phyloP scores from a whole-genome alignment of 2,113 vertebrate genomes.

The Bettongia penicillata region DNA sequence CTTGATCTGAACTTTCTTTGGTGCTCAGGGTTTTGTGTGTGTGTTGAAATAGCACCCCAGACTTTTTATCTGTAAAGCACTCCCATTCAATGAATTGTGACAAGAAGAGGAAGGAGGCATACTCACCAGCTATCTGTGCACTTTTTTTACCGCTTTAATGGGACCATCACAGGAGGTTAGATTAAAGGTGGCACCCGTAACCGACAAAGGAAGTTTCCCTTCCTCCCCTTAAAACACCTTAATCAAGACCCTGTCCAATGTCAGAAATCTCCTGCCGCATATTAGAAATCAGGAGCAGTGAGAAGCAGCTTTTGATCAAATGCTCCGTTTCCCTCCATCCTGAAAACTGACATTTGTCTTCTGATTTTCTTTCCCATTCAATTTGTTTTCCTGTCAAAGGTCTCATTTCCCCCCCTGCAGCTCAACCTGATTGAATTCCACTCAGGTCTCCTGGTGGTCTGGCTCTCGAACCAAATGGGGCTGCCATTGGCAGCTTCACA shows the following conservation, averaged over 20 bases:
- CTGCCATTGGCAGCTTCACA: conserved; percentile 2
- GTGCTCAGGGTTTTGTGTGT: conserved; percentile 51
- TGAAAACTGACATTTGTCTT: conserved; percentile 33
- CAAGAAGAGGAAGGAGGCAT: conserved; percentile 7
- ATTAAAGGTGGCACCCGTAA: conserved; percentile 55
- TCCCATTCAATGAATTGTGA: conserved; percentile 44
- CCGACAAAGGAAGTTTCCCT: conserved; percentile 16
- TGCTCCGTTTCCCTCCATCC: background rate
- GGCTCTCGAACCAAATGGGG: background rate
- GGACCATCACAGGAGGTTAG: conserved; percentile 26
- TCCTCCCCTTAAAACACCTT: conserved; percentile 34
- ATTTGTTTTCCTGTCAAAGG: conserved; percentile 42
- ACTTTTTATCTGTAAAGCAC: conserved; percentile 59
- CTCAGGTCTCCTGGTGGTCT: conserved; percentile 33
- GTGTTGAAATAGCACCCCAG: conserved; percentile 26
- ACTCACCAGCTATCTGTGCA: conserved; percentile 9
- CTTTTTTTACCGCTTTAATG: conserved; percentile 46
- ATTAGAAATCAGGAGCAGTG: background rate
- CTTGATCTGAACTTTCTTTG: conserved; percentile 56
- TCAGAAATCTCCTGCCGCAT: conserved; percentile 36
- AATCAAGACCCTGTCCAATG: conserved; percentile 26
- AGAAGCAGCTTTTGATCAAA: background rate
- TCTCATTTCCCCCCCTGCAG: background rate
- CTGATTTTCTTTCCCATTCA: conserved; percentile 53
- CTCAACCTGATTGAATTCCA: conserved; percentile 30